Evolutionary conservation across 2,113 vertebrate genomes (phyloP), one percentile per base, ranked within the genome.

Genomic region (Podarcis muralis): DNA sequence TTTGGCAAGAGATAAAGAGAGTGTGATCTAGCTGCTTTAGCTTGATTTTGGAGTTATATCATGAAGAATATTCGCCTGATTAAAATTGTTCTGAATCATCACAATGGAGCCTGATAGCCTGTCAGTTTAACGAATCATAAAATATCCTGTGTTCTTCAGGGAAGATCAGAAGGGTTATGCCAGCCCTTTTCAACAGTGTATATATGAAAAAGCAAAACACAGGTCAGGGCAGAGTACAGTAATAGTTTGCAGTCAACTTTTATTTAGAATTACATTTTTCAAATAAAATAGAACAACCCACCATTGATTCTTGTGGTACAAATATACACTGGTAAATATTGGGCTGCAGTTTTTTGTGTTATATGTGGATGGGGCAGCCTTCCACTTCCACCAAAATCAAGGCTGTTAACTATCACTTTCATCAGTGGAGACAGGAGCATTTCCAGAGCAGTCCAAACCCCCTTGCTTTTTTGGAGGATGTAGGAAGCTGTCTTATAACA

Each of bases 51-150:
- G 84, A 85, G 87, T 90, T 93, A 92, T 94, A 93, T 81, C 92
- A 90, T 80, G 93, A 95, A 94, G 72, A 79, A 92, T 89, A 85
- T 88, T 95, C 91, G 92, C 92, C 76, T 88, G 78, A 89, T 93
- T 95, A 72, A 93, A 92, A 93, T 93, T 94, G 86, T 93, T 96
- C 94, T 92, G 95, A 93, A n/a, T 25, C 87, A 92, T 83, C 18
- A 86, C 13, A 12, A 89, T 87, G 89, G 66, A 69, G 89, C 69
- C 37, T 92, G 53, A 37, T 94, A 90, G 12, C 2, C 7, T 88
- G 6, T 69, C 57, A 95, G 93, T 92, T 93, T 93, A 95, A 87
- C 48, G 91, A 77, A 87, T 43, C 2, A 37, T 88, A 93, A 94
- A 95, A 90, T 78, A 25, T 81, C 81, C n/a, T 65, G 27, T 93